phyloP scores from a whole-genome alignment of 2,113 vertebrate genomes.

The Setophaga coronata region DNA sequence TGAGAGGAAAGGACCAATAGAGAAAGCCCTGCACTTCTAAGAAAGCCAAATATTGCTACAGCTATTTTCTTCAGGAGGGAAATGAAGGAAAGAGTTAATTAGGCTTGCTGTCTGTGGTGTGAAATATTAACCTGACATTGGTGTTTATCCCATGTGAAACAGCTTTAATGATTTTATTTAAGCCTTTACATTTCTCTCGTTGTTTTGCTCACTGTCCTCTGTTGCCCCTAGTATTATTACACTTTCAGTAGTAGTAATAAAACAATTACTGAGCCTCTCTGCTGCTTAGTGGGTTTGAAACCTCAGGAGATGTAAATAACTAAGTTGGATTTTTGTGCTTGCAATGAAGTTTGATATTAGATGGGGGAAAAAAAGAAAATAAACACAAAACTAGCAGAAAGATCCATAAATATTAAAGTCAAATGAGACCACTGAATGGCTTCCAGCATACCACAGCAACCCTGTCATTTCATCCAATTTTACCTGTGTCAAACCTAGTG shows the following conservation, averaged over 20 bases:
- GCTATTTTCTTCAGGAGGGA: background rate
- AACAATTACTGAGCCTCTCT: slow-evolving; percentile 37
- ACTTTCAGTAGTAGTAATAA: background rate
- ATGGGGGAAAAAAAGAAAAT: background rate
- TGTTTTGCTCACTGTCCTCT: background rate
- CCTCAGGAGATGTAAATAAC: slow-evolving; percentile 45
- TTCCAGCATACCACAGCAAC: background rate
- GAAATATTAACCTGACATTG: background rate
- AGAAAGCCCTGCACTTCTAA: background rate
- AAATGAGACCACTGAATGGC: background rate
- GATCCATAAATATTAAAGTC: background rate
- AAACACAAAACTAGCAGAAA: background rate
- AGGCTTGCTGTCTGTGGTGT: background rate
- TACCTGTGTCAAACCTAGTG: background rate
- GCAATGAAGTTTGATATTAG: background rate
- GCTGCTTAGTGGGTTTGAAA: slow-evolving; percentile 37
- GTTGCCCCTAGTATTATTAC: background rate
- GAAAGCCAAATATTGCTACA: background rate
- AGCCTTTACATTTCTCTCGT: background rate
- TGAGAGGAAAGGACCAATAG: background rate
- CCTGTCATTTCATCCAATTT: background rate
- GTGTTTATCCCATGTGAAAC: background rate
- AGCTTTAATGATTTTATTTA: background rate
- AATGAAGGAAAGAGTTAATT: background rate
- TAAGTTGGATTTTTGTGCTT: slow-evolving; percentile 18